These are phyloP conservation scores for Synchiropus splendidus DNA, from an alignment of 2,113 vertebrate genomes.

Conservation along the genomic window DNA sequence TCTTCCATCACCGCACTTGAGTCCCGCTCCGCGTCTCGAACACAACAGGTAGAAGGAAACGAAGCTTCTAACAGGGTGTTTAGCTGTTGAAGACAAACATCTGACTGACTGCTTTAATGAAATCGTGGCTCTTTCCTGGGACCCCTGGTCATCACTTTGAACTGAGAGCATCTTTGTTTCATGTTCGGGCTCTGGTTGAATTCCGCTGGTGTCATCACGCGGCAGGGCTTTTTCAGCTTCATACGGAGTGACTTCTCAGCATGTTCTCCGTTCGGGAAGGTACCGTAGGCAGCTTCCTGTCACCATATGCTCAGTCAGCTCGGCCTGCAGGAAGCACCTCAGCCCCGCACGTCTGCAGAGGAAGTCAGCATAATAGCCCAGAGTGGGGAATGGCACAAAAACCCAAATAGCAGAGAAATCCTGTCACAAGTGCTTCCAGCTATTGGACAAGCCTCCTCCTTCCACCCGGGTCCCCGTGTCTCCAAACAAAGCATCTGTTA, in stretches of 20 bases:
- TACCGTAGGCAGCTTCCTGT: slow-evolving; percentile 42
- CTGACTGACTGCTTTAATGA: too few species aligned
- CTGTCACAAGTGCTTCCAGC: slow-evolving; percentile 31
- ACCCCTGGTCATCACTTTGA: too few species aligned
- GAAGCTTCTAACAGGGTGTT: too few species aligned
- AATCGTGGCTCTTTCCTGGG: too few species aligned
- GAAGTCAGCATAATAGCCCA: slow-evolving; percentile 42
- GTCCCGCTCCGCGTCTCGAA: too few species aligned
- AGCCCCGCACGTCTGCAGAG: slow-evolving; percentile 33
- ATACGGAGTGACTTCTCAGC: neutral
- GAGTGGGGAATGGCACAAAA: slow-evolving; percentile 49
- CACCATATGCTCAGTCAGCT: slow-evolving; percentile 52
- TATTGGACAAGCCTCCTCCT: slow-evolving; percentile 2
- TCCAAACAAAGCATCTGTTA: slow-evolving; percentile 33
- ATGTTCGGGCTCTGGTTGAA: too few species aligned
- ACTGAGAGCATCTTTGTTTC: too few species aligned
- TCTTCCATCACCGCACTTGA: too few species aligned
- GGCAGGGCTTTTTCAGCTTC: slow-evolving; percentile 4
- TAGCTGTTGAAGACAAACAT: too few species aligned
- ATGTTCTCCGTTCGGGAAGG: slow-evolving; percentile 15
- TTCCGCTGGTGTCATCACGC: too few species aligned
- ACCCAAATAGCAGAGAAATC: slow-evolving; percentile 43
- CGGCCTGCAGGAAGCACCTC: slow-evolving; percentile 47
- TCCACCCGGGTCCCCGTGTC: slow-evolving; percentile 23
- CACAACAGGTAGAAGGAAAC: too few species aligned